Evolutionary conservation across 2,113 vertebrate genomes (phyloP).

Genomic region (Nyctibius bracteatus): DNA sequence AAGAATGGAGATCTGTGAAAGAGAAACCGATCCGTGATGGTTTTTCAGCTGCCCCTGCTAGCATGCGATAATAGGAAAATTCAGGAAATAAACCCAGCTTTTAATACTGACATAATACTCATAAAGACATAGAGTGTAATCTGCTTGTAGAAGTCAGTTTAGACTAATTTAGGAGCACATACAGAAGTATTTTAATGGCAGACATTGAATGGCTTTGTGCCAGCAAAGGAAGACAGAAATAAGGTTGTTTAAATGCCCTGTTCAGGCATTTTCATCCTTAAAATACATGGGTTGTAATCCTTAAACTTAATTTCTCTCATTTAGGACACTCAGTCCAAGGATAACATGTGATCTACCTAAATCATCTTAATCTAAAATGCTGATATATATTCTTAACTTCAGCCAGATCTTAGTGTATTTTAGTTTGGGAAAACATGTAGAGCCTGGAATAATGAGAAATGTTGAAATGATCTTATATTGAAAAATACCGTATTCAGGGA

Average conservation of each 20-base stretch:
- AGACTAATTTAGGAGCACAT: background rate
- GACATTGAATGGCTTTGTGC: background rate
- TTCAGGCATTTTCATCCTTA: background rate
- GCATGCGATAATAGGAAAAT: background rate
- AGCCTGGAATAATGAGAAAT: background rate
- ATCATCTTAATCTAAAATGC: background rate
- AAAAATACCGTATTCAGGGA: background rate
- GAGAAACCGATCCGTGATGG: background rate
- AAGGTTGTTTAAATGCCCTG: background rate
- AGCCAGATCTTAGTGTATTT: background rate
- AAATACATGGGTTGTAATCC: background rate
- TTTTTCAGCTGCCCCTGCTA: background rate
- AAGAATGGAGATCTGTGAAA: fast-evolving
- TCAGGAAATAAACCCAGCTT: background rate
- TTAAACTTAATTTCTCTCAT: background rate
- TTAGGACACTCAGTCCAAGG: background rate
- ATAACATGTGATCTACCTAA: background rate
- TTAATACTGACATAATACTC: background rate
- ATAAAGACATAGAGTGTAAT: background rate
- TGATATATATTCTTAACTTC: background rate
- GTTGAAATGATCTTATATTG: background rate
- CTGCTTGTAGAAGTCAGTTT: background rate
- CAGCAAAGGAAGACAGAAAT: background rate
- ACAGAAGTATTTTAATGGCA: background rate
- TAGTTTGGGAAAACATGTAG: background rate